Percentiles rank a stretch among this genome's conserved stretches.
phyloP scores from a whole-genome alignment of 1,140 invertebrate species.

The Plodia interpunctella region DNA sequence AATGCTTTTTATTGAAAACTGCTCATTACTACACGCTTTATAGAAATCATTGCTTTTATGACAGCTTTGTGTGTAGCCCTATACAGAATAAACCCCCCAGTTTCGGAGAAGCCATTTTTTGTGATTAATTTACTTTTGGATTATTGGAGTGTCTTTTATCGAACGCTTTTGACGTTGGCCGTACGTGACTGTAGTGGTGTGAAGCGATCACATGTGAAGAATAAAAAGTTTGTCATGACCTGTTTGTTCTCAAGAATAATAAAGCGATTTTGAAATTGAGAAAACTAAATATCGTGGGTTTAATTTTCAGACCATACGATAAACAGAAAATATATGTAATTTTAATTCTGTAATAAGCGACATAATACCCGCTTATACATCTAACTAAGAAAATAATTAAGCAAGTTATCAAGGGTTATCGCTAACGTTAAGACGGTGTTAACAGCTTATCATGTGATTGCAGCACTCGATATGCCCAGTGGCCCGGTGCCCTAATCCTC shows the following conservation, averaged over 20 bases:
- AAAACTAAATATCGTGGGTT: too few species aligned
- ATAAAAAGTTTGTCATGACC: too few species aligned
- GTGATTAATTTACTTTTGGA: neutral
- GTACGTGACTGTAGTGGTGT: neutral
- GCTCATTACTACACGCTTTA: neutral
- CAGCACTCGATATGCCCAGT: neutral
- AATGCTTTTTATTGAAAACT: neutral
- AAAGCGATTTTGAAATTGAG: too few species aligned
- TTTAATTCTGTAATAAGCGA: too few species aligned
- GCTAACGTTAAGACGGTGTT: neutral
- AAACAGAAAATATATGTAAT: too few species aligned
- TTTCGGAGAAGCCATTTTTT: neutral
- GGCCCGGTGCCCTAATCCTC: neutral
- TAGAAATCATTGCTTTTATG: constrained; percentile 1
- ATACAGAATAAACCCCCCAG: neutral
- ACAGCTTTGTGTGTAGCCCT: neutral
- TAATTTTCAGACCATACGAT: too few species aligned
- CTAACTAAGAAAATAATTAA: neutral
- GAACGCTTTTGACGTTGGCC: neutral
- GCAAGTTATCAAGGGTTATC: neutral
- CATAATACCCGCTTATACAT: too few species aligned
- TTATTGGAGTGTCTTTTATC: neutral
- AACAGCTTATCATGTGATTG: neutral
- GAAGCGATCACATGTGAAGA: too few species aligned
- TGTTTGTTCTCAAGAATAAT: too few species aligned